Evolutionary conservation across 2,888 invertebrate genomes (phyloP).

Genomic region (Diabrotica balteata): DNA sequence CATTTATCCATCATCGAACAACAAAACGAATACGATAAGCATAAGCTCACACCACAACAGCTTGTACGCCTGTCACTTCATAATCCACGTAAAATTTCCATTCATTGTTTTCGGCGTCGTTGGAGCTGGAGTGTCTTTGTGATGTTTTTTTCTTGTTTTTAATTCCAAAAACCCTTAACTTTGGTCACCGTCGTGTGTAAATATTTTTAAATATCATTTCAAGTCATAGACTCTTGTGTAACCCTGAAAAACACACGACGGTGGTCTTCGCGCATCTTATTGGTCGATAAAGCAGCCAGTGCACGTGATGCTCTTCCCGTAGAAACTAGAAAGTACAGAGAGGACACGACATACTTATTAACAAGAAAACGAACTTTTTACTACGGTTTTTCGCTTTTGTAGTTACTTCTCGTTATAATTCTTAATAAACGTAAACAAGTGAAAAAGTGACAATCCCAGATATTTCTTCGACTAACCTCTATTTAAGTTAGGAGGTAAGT

Average conservation of each 20-base stretch:
- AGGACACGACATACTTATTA: constrained; percentile 28
- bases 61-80: constrained; percentile 22
- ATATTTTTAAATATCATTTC: constrained; percentile 23
- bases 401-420: constrained; percentile 15
- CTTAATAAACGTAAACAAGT: constrained; percentile 13
- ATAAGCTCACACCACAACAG: constrained; percentile 12
- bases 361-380: constrained; percentile 6
- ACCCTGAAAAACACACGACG: constrained; percentile 39
- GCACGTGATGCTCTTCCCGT: constrained; percentile 48
- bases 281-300: constrained; percentile 52
- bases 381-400: constrained; percentile 12
- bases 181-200: constrained; percentile 36
- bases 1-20: not conserved
- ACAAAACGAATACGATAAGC: not conserved
- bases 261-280: constrained; percentile 46
- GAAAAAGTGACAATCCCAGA: constrained; percentile 16
- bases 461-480: constrained; percentile 3
- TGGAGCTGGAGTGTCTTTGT: constrained; percentile 22
- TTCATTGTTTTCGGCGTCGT: constrained; percentile 27
- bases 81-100: constrained; percentile 17
- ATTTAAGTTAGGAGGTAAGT: constrained; percentile 24
- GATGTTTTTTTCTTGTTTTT: constrained; percentile 13
- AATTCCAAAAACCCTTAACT: constrained; percentile 13
- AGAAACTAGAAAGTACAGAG: constrained; percentile 34
- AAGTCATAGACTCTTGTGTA: constrained; percentile 27